A percentile compares a stretch with the other conserved stretches of the same genome.
These are phyloP conservation scores for Ochropleura plecta DNA, from an alignment of 2,888 invertebrate genomes.

Conservation along the genomic window DNA sequence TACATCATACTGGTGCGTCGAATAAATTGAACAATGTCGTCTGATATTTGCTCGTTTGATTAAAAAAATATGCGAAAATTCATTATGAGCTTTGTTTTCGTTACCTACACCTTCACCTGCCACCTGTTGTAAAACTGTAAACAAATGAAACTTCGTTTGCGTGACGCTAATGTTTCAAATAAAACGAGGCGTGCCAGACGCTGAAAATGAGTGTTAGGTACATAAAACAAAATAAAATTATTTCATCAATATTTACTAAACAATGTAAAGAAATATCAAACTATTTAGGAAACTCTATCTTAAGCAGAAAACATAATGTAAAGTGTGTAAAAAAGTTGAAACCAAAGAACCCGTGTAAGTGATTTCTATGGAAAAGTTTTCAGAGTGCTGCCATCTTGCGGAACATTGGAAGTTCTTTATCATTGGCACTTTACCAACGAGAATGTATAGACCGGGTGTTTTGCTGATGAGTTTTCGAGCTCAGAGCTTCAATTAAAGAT, in stretches of 20 bases:
- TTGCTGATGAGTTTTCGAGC: background rate
- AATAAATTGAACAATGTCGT: constrained; percentile 84
- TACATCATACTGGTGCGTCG: constrained; percentile 85
- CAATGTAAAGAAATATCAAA: background rate
- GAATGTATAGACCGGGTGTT: background rate
- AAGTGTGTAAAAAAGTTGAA: constrained; percentile 19
- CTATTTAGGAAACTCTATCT: background rate
- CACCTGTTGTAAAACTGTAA: constrained; percentile 53
- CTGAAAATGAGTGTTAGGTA: constrained; percentile 37
- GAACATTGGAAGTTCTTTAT: constrained; percentile 1
- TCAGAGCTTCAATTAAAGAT: constrained; percentile 8
- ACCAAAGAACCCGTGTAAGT: constrained; percentile 24
- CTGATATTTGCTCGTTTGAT: constrained; percentile 80
- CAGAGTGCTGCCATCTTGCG: constrained; percentile 68
- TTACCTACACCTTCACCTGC: constrained; percentile 31
- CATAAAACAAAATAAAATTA: background rate
- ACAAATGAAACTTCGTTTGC: constrained; percentile 57
- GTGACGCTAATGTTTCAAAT: constrained; percentile 56
- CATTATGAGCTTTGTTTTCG: constrained; percentile 56
- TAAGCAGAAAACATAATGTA: background rate
- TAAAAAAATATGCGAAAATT: constrained; percentile 81
- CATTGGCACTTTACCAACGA: background rate
- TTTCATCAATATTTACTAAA: background rate
- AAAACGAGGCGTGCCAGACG: constrained; percentile 60
- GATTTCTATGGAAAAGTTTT: constrained; percentile 46